These are phyloP conservation scores for Coelinius sp. DNA, from an alignment of 2,888 invertebrate genomes.

Conservation along the genomic window DNA sequence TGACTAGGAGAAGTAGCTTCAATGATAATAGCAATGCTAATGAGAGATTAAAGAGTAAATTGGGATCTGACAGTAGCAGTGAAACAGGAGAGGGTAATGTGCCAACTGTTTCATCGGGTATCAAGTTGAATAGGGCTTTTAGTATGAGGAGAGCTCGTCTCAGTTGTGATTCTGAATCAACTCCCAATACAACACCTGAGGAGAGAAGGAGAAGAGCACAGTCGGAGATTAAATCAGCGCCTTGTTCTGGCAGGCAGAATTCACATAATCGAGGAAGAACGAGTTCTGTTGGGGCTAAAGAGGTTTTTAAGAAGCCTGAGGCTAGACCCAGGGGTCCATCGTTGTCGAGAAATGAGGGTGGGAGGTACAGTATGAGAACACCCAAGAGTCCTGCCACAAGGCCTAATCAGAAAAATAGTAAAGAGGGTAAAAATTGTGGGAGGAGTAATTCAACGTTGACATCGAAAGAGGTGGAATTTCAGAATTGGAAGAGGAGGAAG, in stretches of 20 bases:
- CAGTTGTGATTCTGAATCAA: constrained; percentile 61
- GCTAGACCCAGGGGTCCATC: constrained; percentile 60
- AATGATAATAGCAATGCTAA: constrained; percentile 58
- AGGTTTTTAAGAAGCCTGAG: constrained; percentile 56
- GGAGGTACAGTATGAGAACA: constrained; percentile 78
- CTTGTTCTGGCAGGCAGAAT: constrained; percentile 52
- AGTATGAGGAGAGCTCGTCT: constrained; percentile 62
- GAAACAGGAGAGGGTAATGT: constrained; percentile 56
- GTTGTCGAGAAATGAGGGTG: constrained; percentile 76
- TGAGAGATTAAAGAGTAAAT: constrained; percentile 47
- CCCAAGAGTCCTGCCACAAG: constrained; percentile 60
- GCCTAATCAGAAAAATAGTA: constrained; percentile 54
- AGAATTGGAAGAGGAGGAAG: constrained; percentile 96
- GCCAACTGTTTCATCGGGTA: constrained; percentile 57
- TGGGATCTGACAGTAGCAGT: constrained; percentile 61
- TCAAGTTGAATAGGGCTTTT: constrained; percentile 61
- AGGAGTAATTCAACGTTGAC: constrained; percentile 81
- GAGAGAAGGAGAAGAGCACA: constrained; percentile 58
- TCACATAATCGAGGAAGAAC: constrained; percentile 56
- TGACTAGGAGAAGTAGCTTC: constrained; percentile 59
- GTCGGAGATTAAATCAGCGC: constrained; percentile 53
- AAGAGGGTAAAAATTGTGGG: constrained; percentile 73
- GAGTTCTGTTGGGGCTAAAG: constrained; percentile 52
- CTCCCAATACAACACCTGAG: constrained; percentile 62
- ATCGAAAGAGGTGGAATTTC: constrained; percentile 87